Evolutionary conservation across 2,888 invertebrate genomes (phyloP).

Genomic region (Caenorhabditis macrosperma): DNA sequence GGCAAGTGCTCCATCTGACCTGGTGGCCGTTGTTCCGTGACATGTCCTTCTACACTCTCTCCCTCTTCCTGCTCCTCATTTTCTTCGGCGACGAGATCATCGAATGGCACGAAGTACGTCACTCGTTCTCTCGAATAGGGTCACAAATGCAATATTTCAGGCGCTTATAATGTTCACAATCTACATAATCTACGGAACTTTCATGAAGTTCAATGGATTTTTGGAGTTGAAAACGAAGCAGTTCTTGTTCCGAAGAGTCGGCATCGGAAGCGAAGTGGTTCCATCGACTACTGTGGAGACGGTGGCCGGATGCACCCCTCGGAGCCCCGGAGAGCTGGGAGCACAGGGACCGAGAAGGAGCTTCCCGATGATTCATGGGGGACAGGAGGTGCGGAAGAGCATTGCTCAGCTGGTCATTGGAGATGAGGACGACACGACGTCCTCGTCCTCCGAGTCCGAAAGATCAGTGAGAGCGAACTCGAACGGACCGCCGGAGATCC

Average conservation of each 20-base stretch:
- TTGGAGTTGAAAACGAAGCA: slow-evolving; percentile 70
- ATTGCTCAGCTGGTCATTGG: slow-evolving; percentile 67
- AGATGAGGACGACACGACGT: slow-evolving; percentile 51
- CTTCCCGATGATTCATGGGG: slow-evolving; percentile 64
- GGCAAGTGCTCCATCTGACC: slow-evolving; percentile 72
- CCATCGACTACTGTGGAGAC: slow-evolving; percentile 5
- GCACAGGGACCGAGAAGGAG: slow-evolving; percentile 58
- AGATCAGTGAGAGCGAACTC: slow-evolving; percentile 2
- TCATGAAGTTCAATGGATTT: slow-evolving; percentile 78
- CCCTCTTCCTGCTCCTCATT: slow-evolving; percentile 70
- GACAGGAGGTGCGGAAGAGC: slow-evolving; percentile 62
- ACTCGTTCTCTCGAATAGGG: too few species aligned
- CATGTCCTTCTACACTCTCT: slow-evolving; percentile 75
- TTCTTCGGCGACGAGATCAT: slow-evolving; percentile 75
- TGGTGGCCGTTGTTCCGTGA: slow-evolving; percentile 79
- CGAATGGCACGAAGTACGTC: slow-evolving; percentile 70
- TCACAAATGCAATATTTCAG: too few species aligned
- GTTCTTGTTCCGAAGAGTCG: slow-evolving; percentile 45
- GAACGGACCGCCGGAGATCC: slow-evolving; percentile 38
- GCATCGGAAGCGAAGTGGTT: slow-evolving; percentile 49
- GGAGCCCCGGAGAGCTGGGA: slow-evolving; percentile 41
- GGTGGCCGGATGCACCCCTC: slow-evolving; percentile 33
- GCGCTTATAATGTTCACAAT: slow-evolving; percentile 73
- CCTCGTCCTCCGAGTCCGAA: slow-evolving; percentile 24
- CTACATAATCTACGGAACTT: slow-evolving; percentile 76